A percentile compares a stretch with the other conserved stretches of the same genome.
phyloP scores from a whole-genome alignment of 1,140 invertebrate species.

The Ridgeia piscesae region DNA sequence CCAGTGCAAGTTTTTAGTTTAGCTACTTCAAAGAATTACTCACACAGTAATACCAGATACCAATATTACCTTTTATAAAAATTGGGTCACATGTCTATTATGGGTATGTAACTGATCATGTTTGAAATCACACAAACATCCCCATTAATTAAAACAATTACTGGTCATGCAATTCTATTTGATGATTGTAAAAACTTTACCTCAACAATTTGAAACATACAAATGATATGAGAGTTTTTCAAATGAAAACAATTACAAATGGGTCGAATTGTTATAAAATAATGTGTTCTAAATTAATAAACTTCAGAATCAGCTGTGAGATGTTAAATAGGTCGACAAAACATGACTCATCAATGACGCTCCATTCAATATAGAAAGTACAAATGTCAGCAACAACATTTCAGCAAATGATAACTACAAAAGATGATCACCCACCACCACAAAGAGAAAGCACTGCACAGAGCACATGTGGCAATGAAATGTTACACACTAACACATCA shows the following conservation, averaged over 20 bases:
- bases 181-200: too few relatives aligned
- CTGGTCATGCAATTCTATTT: too few relatives aligned
- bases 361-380: too few relatives aligned
- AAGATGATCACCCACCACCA: not conserved
- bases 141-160: too few relatives aligned
- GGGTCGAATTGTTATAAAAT: not conserved
- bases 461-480: not conserved
- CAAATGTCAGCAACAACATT: not conserved
- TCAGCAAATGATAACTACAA: not conserved
- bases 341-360: too few relatives aligned
- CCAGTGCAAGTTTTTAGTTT: too few relatives aligned
- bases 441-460: not conserved
- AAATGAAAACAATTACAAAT: not conserved
- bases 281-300: not conserved
- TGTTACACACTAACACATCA: not conserved
- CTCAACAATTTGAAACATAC: not conserved
- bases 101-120: too few relatives aligned
- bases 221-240: not conserved
- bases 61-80: too few relatives aligned
- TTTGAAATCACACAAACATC: too few relatives aligned
- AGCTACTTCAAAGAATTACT: too few relatives aligned
- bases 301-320: not conserved
- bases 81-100: too few relatives aligned
- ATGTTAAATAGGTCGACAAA: not conserved
- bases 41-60: too few relatives aligned